Conservation (phyloP, 2,797 vertebrate genomes). For the Lithobates sylvaticus region DNA sequence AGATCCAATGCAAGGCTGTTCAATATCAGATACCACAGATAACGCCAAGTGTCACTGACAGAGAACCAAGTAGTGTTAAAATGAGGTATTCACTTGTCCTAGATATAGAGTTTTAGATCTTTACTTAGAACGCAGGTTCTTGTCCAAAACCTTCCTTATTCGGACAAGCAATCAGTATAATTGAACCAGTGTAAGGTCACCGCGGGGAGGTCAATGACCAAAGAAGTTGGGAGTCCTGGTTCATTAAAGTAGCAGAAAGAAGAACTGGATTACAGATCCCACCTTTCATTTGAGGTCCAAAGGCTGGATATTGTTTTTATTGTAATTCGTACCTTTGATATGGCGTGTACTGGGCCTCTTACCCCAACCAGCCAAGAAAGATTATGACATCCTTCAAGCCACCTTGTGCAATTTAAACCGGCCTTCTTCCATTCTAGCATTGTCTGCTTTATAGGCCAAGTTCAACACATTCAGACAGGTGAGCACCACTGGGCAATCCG, state of each 20-base stretch:
- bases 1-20: constrained; percentile 8
- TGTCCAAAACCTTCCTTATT: background rate
- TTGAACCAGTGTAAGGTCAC: constrained; percentile 1
- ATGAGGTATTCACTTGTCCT: constrained; percentile 44
- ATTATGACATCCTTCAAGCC: background rate
- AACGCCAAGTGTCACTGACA: background rate
- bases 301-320: constrained; percentile 1
- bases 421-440: background rate
- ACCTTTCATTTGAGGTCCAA: background rate
- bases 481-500: background rate
- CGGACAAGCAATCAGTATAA: background rate
- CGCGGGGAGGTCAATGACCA: background rate
- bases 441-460: constrained; percentile 3
- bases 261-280: background rate
- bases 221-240: background rate
- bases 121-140: constrained; percentile 1
- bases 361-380: background rate
- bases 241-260: background rate
- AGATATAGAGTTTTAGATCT: constrained; percentile 26
- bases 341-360: constrained; percentile 27
- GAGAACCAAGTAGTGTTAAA: constrained; percentile 41
- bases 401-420: background rate
- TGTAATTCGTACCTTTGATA: constrained; percentile 17
- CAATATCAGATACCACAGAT: background rate
- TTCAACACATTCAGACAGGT: constrained; percentile 16